Evolutionary conservation across 2,113 vertebrate genomes (phyloP).

Genomic region (Petromus typicus): DNA sequence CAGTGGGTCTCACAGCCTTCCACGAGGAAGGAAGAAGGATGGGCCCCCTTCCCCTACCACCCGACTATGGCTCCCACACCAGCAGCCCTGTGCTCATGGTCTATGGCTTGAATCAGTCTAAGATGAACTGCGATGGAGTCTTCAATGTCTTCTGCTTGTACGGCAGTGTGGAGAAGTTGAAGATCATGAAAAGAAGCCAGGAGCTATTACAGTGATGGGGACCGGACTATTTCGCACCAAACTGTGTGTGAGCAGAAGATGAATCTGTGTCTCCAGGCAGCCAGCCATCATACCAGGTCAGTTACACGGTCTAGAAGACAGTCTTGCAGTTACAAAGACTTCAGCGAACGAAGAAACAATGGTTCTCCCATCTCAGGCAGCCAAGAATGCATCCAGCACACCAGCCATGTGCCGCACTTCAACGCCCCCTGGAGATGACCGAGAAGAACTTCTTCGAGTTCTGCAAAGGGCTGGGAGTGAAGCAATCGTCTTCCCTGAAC

Average conservation of each 20-base stretch:
- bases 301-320: conserved; percentile 95
- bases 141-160: conserved; percentile 97
- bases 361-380: conserved; percentile 96
- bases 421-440: conserved; percentile 95
- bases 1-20: conserved; percentile 90
- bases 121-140: conserved; percentile 95
- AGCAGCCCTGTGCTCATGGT: conserved; percentile 97
- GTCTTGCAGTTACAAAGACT: conserved; percentile 96
- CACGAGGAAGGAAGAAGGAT: conserved; percentile 95
- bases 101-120: conserved; percentile 93
- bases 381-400: conserved; percentile 97
- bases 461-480: conserved; percentile 92
- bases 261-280: conserved; percentile 96
- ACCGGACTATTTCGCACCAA: conserved; percentile 94
- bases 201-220: conserved; percentile 96
- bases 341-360: conserved; percentile 96
- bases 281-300: conserved; percentile 96
- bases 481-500: conserved; percentile 92
- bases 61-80: conserved; percentile 92
- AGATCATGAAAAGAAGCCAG: conserved; percentile 99
- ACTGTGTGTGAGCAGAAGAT: conserved; percentile 97
- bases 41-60: conserved; percentile 90
- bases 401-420: conserved; percentile 96
- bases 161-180: conserved; percentile 95
- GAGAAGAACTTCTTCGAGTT: conserved; percentile 94